Evolutionary conservation across 2,113 vertebrate species (phyloP).

Genomic region (Cryptotis parvus): DNA sequence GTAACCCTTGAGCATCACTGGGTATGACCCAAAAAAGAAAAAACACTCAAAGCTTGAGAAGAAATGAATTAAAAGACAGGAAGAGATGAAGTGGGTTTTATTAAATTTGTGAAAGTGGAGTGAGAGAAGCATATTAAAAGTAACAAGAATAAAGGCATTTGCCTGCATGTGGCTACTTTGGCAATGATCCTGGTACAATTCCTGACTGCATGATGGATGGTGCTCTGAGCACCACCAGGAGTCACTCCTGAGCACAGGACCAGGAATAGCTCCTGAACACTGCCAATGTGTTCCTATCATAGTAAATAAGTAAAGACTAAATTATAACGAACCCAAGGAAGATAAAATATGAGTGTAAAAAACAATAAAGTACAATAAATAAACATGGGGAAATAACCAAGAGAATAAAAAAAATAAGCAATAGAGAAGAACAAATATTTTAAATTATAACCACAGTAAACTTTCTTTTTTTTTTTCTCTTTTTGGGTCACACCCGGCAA

Average conservation of each 20-base stretch:
- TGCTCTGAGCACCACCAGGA: too few relatives aligned
- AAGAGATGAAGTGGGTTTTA: neutral
- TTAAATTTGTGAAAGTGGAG: neutral
- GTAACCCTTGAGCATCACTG: too few relatives aligned
- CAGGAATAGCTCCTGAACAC: too few relatives aligned
- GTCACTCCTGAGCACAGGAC: too few relatives aligned
- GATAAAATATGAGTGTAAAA: neutral
- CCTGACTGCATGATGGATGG: too few relatives aligned
- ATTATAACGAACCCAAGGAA: neutral
- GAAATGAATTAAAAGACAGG: neutral
- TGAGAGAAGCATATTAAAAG: neutral
- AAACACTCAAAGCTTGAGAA: too few relatives aligned
- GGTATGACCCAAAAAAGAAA: too few relatives aligned
- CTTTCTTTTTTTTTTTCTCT: too few relatives aligned
- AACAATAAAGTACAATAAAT: neutral
- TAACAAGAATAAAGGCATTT: neutral
- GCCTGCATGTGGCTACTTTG: too few relatives aligned
- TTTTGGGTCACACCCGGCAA: too few relatives aligned
- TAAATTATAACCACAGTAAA: slow-evolving; percentile 1
- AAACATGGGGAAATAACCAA: neutral
- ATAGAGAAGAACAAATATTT: neutral
- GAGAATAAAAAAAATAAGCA: neutral
- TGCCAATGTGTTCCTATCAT: too few relatives aligned
- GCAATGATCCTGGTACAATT: too few relatives aligned
- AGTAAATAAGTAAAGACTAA: neutral